phyloP scores from a whole-genome alignment of 2,888 invertebrate species.

The Erebia palarica region DNA sequence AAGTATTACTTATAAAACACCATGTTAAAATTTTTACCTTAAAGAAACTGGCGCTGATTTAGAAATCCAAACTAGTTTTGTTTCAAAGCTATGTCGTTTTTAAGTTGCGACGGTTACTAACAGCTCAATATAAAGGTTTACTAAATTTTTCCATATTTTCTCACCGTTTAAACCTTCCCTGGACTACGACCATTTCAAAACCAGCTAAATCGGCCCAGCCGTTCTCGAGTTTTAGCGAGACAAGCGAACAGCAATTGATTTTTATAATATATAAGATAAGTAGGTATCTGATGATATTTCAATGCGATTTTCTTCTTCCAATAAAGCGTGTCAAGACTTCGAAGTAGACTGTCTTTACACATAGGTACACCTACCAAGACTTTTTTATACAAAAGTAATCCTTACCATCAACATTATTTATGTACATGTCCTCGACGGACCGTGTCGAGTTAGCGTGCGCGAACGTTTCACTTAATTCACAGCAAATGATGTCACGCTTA shows the following conservation, averaged over 20 bases:
- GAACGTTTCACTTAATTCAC: conserved; percentile 39
- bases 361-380: not conserved
- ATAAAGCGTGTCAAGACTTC: not conserved
- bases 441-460: conserved; percentile 29
- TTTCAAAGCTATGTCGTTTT: not conserved
- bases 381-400: conserved; percentile 18
- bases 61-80: not conserved
- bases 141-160: too few relatives aligned
- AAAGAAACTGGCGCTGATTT: not conserved
- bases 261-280: too few relatives aligned
- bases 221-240: too few relatives aligned
- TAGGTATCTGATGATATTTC: not conserved
- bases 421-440: conserved; percentile 26
- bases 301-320: not conserved
- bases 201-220: too few relatives aligned
- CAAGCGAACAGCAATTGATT: too few relatives aligned
- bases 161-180: too few relatives aligned
- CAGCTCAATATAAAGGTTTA: too few relatives aligned
- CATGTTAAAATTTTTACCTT: conserved; percentile 3
- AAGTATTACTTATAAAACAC: not conserved
- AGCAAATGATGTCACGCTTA: conserved; percentile 46
- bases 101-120: not conserved
- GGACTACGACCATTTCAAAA: too few relatives aligned
- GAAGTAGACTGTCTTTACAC: too few relatives aligned
- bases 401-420: conserved; percentile 17